Conservation (phyloP, 2,888 invertebrate genomes). For the Pardosa pseudoannulata region DNA sequence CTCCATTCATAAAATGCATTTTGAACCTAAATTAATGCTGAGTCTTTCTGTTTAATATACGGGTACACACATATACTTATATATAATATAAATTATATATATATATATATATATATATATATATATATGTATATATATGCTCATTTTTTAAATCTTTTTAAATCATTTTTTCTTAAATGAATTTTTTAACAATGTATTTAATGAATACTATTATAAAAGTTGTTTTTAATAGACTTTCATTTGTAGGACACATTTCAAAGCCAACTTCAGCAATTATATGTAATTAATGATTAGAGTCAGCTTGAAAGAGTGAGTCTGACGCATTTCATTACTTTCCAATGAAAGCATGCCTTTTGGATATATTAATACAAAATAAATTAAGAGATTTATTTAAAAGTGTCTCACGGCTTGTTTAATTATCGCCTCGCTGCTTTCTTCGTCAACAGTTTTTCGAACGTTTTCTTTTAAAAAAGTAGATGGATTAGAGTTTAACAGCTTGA, state of each 20-base stretch:
- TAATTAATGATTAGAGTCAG: too few species aligned
- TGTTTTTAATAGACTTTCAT: too few species aligned
- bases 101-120: background rate
- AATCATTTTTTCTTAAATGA: too few species aligned
- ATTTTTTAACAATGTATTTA: too few species aligned
- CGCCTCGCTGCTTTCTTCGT: background rate
- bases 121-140: background rate
- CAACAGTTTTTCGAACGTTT: background rate
- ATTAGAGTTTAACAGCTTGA: slow-evolving; percentile 25
- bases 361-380: slow-evolving; percentile 31
- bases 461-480: background rate
- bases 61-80: too few species aligned
- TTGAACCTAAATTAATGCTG: too few species aligned
- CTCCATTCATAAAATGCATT: too few species aligned
- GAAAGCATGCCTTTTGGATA: slow-evolving; percentile 8
- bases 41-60: too few species aligned
- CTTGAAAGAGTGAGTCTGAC: background rate
- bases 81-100: too few species aligned
- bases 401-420: slow-evolving; percentile 41
- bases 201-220: too few species aligned
- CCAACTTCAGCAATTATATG: too few species aligned
- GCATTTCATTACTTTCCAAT: background rate
- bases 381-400: slow-evolving; percentile 30
- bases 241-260: background rate
- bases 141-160: background rate